Base-by-base conservation (phyloP, 1,140 invertebrate genomes). In the Delia radicum region DNA sequence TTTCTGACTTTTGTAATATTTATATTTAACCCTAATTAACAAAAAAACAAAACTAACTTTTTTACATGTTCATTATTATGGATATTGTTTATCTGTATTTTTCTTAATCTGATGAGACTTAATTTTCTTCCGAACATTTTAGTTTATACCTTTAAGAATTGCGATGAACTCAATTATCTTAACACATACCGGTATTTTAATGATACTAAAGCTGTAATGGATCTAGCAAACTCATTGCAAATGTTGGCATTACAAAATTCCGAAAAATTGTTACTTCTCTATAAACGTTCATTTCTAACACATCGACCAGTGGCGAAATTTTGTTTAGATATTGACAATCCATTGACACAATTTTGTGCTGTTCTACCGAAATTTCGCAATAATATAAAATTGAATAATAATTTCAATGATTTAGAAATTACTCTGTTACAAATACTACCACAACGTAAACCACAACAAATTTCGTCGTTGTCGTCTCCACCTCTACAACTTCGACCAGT, bases 311-410 rank as follows among this genome's bases (percentile, higher is more conserved):
- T 69, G 7, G 31, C 74, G 24, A 29, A 18, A 55, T 75, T 71
- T n/a, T 29, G 18, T 31, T 75, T 37, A 26, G 28, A 33, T 26
- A 6, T 8, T 1, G 33, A 13, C 12, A 27, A n/a, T 6, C 21
- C 13, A n/a, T 33, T 10, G 27, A 12, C 63, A 4, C 55, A 74
- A 13, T 74, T 74, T 27, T 71, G 73, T 63, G 24, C 62, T 12
- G 73, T 77, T 55, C 46, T 61, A 29, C 76, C 76, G 61, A 77
- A 74, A 55, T 77, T 69, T 71, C 76, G 76, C 28, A 74, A 77
- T 27, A 77, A 77, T 61, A 42, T 10, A 33, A 73, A 73, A 69
- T 73, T 77, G 33, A 74, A 74, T 31, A 15, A 55, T 28, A 65
- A 65, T 48, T 74, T 77, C 8, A 77, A 77, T 55, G 73, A 77